Conservation (phyloP, 2,888 invertebrate genomes). For the Eupithecia inturbata region DNA sequence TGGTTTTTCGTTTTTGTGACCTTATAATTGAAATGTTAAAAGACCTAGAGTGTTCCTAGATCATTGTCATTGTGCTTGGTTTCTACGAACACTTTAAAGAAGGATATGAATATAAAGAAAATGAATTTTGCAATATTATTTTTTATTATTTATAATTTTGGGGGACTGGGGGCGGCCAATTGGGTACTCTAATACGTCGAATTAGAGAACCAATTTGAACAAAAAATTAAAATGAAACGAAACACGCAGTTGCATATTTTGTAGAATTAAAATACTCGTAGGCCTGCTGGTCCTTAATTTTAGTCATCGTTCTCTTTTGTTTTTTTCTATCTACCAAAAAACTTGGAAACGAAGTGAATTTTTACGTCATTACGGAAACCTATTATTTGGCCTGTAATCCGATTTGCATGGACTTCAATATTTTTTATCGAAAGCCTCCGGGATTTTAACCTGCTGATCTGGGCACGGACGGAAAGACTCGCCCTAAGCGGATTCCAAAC, state of each 20-base stretch:
- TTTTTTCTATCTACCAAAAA: background rate
- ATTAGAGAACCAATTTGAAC: too few species aligned
- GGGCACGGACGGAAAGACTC: constrained; percentile 17
- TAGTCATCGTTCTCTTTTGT: background rate
- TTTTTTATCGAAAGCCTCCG: constrained; percentile 28
- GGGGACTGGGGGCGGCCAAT: too few species aligned
- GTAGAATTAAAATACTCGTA: too few species aligned
- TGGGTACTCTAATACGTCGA: too few species aligned
- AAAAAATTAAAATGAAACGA: too few species aligned
- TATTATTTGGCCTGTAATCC: constrained; percentile 14
- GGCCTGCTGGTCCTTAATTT: too few species aligned
- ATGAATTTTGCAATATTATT: too few species aligned
- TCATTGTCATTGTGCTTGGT: background rate
- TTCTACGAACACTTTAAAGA: background rate
- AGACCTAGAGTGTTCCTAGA: background rate
- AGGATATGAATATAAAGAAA: too few species aligned
- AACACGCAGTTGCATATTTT: too few species aligned
- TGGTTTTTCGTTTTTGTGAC: background rate
- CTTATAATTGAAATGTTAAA: too few species aligned
- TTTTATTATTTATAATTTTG: too few species aligned
- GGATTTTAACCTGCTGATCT: constrained; percentile 28
- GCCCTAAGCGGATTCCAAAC: constrained; percentile 50
- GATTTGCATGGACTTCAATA: constrained; percentile 30
- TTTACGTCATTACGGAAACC: constrained; percentile 5
- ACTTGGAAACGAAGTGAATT: background rate